Base-by-base conservation (phyloP, 2,113 vertebrate genomes). In the Pangasianodon hypophthalmus region DNA sequence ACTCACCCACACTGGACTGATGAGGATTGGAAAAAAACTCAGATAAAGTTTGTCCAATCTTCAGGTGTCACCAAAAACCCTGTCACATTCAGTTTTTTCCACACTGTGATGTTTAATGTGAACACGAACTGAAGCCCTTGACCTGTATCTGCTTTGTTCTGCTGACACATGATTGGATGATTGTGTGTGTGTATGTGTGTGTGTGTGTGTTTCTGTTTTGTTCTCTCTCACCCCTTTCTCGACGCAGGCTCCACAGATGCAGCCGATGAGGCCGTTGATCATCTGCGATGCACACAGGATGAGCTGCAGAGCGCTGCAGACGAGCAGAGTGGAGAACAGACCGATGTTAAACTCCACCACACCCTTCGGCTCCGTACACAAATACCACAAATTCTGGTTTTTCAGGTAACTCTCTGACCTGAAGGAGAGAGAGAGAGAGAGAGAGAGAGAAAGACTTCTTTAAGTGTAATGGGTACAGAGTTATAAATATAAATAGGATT, bases 211-310 rank as follows among this genome's bases (percentile, higher is more conserved):
- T 1, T 67, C 4, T 69, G 54, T 58, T 14, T 29, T 48, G 18
- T 21, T 56, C 10, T 54, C 18, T 62, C 93, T 92, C 44, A 97
- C 95, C 89, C 58, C 92, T 58, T 96, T 95, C 0, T 91, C 16
- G 0, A 0, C 32, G 91, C 96, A 96, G 71, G 96, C 94, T 79
- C 96, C 96, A 44, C 96, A 96, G 80, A 96, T 69, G 69, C 96
- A 97, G 58, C 96, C 96, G 0, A 95, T 93, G 9, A 96, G 92
- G 9, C 96, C 95, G 2, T 96, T 96, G 93, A 96, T 91, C 94
- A 95, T 94, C 94, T 96, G 96, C 41, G 90, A 6, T 21, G 67
- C 88, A 44, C 96, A 97, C 19, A 97, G 94, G 1, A 96, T 41
- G 46, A 94, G 0, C 94, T 97, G 90, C 75, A 96, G 52, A 2